Evolutionary conservation across 2,797 vertebrate genomes (phyloP).

Genomic region (Cossypha caffra): DNA sequence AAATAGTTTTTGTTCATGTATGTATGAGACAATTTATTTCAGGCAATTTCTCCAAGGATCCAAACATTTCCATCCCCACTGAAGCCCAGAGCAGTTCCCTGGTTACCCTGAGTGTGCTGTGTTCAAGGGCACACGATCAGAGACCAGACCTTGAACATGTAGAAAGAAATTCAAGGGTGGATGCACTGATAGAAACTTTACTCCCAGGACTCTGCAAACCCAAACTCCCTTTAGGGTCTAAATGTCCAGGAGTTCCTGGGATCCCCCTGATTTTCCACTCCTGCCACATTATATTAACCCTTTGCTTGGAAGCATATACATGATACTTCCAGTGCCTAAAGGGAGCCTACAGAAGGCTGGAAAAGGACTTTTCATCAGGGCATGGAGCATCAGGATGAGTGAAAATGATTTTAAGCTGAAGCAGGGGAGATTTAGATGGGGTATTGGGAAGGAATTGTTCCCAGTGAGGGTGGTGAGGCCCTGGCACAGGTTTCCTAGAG

Average conservation of each 20-base stretch:
- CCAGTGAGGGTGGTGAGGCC: accelerated
- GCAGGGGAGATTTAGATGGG: background rate
- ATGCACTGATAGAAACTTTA: background rate
- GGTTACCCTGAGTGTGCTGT: background rate
- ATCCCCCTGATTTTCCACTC: background rate
- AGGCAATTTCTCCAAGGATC: background rate
- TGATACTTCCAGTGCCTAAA: background rate
- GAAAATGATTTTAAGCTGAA: background rate
- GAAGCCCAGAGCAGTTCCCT: background rate
- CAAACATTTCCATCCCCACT: background rate
- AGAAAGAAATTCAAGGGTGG: background rate
- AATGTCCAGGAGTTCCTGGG: background rate
- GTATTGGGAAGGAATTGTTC: accelerated
- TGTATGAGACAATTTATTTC: background rate
- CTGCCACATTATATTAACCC: background rate
- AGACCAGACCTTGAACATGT: background rate
- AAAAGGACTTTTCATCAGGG: background rate
- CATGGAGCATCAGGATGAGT: background rate
- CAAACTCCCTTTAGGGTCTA: background rate
- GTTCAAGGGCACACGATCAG: background rate
- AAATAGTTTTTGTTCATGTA: background rate
- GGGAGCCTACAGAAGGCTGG: background rate
- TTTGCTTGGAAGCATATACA: accelerated
- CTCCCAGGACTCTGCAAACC: background rate
- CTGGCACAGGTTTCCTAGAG: background rate